phyloP scores from a whole-genome alignment of 1,140 invertebrate genomes.

The Ceratoteleas bidentatus region DNA sequence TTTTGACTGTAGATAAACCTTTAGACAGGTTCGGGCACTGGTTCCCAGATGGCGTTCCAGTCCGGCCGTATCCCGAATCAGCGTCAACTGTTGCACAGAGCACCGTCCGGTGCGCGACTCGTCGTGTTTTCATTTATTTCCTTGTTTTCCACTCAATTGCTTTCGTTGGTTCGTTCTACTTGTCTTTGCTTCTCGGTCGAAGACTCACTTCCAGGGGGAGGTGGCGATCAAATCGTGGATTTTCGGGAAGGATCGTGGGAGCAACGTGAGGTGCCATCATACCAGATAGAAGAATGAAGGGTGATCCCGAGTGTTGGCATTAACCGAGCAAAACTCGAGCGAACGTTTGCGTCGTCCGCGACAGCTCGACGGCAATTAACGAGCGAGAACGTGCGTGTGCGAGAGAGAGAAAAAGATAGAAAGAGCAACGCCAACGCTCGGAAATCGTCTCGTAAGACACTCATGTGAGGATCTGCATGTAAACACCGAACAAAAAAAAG shows the following conservation, averaged over 20 bases:
- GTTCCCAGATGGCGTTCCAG: constrained; percentile 31
- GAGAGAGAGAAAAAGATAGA: neutral
- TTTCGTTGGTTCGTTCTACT: too few relatives aligned
- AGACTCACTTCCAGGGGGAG: constrained; percentile 50
- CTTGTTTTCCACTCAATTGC: too few relatives aligned
- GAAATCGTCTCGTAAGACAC: constrained; percentile 75
- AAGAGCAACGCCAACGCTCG: constrained; percentile 73
- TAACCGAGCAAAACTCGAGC: neutral
- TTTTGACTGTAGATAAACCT: too few relatives aligned
- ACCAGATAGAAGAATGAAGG: constrained; percentile 79
- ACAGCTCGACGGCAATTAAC: too few relatives aligned
- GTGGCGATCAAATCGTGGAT: constrained; percentile 38
- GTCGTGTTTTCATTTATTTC: too few relatives aligned
- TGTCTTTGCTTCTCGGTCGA: constrained; percentile 15
- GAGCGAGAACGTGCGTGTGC: too few relatives aligned
- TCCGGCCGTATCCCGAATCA: constrained; percentile 19
- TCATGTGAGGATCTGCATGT: constrained; percentile 78
- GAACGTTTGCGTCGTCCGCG: too few relatives aligned
- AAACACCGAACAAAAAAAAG: constrained; percentile 78
- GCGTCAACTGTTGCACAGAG: constrained; percentile 11
- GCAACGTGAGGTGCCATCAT: constrained; percentile 82
- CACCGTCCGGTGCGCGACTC: too few relatives aligned
- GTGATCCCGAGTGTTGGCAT: constrained; percentile 77
- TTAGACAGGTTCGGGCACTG: too few relatives aligned
- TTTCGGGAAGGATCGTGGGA: constrained; percentile 59